These are phyloP conservation scores for Magallana gigas DNA, from an alignment of 1,140 invertebrate species.

Conservation along the genomic window DNA sequence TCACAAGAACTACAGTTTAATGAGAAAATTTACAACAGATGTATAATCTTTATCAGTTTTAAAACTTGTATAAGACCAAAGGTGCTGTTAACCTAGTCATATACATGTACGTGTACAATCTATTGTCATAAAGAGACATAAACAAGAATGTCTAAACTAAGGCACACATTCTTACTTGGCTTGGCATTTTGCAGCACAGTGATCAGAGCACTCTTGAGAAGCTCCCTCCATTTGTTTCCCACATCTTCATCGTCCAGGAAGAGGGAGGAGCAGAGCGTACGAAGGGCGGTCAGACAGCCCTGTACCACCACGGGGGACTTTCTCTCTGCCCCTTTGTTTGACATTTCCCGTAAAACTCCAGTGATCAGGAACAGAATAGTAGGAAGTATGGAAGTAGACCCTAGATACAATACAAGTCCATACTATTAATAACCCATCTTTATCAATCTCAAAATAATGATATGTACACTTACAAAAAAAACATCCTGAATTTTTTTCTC, in stretches of 20 bases:
- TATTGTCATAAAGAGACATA: too few species aligned
- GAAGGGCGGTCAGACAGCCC: constrained; percentile 86
- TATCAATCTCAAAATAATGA: too few species aligned
- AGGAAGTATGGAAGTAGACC: constrained; percentile 92
- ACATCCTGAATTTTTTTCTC: too few species aligned
- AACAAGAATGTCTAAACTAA: too few species aligned
- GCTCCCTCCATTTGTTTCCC: constrained; percentile 85
- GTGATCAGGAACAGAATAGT: constrained; percentile 95
- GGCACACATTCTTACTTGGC: constrained; percentile 80
- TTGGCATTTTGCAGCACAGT: constrained; percentile 94
- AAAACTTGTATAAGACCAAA: too few species aligned
- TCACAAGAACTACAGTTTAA: too few species aligned
- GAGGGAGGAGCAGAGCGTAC: constrained; percentile 84
- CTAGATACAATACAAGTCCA: constrained; percentile 78
- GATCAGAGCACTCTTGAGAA: constrained; percentile 92
- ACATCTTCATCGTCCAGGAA: constrained; percentile 84
- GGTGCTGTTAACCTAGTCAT: too few species aligned
- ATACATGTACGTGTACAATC: too few species aligned
- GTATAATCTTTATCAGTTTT: too few species aligned
- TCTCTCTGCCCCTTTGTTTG: constrained; percentile 78
- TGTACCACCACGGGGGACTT: constrained; percentile 82
- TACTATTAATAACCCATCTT: too few species aligned
- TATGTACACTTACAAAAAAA: too few species aligned
- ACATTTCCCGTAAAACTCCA: constrained; percentile 91
- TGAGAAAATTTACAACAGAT: too few species aligned